Percentiles rank a stretch among this genome's conserved stretches.
These are phyloP conservation scores for Tiliacea citrago DNA, from an alignment of 2,888 invertebrate species.

Conservation along the genomic window DNA sequence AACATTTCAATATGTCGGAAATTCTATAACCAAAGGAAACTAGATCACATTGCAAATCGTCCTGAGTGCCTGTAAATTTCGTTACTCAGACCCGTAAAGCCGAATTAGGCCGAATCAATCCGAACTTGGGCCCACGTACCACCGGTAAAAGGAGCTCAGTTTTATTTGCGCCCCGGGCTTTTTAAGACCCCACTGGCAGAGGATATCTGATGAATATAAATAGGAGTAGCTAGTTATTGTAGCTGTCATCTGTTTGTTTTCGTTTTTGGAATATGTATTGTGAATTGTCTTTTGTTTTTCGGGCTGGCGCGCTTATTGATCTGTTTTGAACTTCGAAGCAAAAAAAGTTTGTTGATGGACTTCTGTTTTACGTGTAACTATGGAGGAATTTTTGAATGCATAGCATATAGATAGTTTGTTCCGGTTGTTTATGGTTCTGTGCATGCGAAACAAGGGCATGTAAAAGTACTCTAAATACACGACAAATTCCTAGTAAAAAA, in stretches of 20 bases:
- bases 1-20: constrained; percentile 47
- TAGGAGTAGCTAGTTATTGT: constrained; percentile 43
- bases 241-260: constrained; percentile 51
- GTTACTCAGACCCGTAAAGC: constrained; percentile 54
- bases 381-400: not conserved
- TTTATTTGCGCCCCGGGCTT: constrained; percentile 49
- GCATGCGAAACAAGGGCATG: no score
- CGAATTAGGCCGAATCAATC: constrained; percentile 66
- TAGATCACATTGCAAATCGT: constrained; percentile 58
- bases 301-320: not conserved
- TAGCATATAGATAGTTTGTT: not conserved
- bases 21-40: constrained; percentile 57
- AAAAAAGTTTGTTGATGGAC: not conserved
- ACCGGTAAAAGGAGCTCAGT: constrained; percentile 55
- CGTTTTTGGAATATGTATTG: constrained; percentile 31
- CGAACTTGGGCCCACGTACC: constrained; percentile 56
- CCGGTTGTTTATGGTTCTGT: no score
- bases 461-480: no score
- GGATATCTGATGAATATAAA: constrained; percentile 62
- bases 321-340: not conserved
- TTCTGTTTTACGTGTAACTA: not conserved
- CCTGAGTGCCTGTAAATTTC: constrained; percentile 66
- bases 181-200: constrained; percentile 43
- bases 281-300: constrained; percentile 32
- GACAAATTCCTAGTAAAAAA: not conserved